Percentiles rank a stretch among this genome's conserved stretches.
phyloP scores from a whole-genome alignment of 2,797 vertebrate species.

The Squalus acanthias region DNA sequence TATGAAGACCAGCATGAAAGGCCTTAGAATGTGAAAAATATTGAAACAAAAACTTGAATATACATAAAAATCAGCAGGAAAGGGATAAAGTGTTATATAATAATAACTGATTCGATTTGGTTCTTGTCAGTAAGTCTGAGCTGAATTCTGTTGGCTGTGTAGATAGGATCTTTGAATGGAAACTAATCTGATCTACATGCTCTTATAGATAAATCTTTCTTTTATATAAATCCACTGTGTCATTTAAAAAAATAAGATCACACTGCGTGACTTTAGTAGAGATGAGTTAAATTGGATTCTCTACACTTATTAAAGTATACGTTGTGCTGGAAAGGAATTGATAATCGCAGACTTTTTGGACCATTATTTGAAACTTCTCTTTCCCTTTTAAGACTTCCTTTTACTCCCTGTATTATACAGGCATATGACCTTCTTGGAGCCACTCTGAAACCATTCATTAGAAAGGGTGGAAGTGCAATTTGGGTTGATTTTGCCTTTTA shows the following conservation, averaged over 20 bases:
- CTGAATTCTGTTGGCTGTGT: background rate
- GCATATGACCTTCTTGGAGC: background rate
- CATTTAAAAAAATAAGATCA: background rate
- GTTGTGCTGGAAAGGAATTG: background rate
- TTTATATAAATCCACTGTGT: background rate
- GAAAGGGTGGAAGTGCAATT: background rate
- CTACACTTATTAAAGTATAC: background rate
- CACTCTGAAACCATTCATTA: background rate
- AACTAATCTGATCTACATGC: background rate
- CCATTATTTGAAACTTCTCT: too few species aligned
- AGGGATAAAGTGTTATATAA: background rate
- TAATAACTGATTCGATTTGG: background rate
- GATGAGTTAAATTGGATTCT: background rate
- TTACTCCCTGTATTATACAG: background rate
- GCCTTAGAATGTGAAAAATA: background rate
- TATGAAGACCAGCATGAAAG: background rate
- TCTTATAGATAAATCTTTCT: background rate
- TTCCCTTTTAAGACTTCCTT: background rate
- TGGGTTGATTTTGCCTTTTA: background rate
- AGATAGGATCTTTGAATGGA: background rate
- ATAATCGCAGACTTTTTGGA: background rate
- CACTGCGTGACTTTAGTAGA: too few species aligned
- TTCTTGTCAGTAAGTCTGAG: background rate
- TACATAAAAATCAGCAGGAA: background rate
- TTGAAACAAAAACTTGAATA: background rate